phyloP scores from a whole-genome alignment of 2,113 vertebrate genomes.

The Ariopsis seemanni region DNA sequence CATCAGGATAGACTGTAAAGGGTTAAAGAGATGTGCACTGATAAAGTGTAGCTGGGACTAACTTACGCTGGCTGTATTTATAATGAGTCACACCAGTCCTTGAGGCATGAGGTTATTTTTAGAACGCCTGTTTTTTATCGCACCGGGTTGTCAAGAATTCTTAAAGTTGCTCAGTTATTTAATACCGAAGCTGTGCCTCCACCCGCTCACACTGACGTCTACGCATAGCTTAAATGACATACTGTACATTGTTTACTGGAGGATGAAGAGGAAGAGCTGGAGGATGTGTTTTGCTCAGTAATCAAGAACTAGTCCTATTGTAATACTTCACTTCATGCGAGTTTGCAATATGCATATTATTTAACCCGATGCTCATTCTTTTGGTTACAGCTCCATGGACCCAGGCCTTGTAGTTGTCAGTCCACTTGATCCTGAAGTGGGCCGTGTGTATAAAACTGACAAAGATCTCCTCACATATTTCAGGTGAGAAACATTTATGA shows the following conservation, averaged over 20 bases:
- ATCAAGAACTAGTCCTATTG: not conserved
- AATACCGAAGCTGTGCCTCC: conserved; percentile 40
- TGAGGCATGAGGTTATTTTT: conserved; percentile 57
- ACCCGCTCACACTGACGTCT: conserved; percentile 3
- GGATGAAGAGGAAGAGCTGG: conserved; percentile 26
- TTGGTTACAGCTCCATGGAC: conserved; percentile 60
- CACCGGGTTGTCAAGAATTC: conserved; percentile 39
- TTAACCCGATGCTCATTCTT: conserved; percentile 6
- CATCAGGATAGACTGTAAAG: conserved; percentile 25
- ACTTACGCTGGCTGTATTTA: conserved; percentile 15
- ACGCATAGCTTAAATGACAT: conserved; percentile 24
- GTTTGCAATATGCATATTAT: not conserved
- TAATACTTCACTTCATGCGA: not conserved
- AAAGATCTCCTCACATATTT: conserved; percentile 56
- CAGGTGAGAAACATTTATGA: conserved; percentile 60
- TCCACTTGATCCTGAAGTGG: not conserved
- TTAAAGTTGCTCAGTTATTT: conserved; percentile 10
- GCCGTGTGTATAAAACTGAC: not conserved
- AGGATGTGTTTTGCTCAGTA: conserved; percentile 1
- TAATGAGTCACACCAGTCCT: conserved; percentile 40
- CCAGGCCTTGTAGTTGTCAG: not conserved
- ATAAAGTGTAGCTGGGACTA: not conserved
- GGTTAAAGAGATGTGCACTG: conserved; percentile 1
- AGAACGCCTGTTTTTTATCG: conserved; percentile 49
- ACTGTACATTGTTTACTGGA: conserved; percentile 23